Percentiles rank a stretch among this genome's conserved stretches.
Conservation (phyloP, 2,888 invertebrate species). For the Drosophila koepferae region DNA sequence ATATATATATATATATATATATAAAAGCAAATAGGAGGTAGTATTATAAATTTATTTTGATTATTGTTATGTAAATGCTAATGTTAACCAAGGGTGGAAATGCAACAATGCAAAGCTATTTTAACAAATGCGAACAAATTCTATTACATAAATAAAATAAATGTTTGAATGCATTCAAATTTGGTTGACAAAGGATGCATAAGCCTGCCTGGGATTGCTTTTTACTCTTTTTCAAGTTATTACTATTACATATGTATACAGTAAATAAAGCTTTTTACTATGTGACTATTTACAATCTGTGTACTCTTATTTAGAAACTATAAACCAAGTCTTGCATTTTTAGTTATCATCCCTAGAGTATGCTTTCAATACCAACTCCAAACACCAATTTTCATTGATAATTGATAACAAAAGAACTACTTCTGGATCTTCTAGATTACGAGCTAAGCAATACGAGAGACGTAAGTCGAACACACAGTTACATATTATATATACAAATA, state of each 20-base stretch:
- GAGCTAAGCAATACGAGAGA: too few relatives aligned
- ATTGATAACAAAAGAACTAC: neutral
- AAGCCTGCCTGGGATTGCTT: too few relatives aligned
- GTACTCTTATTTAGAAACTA: too few relatives aligned
- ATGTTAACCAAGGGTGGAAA: constrained; percentile 1
- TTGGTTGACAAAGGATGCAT: neutral
- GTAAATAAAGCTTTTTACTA: too few relatives aligned
- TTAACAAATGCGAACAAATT: constrained; percentile 24
- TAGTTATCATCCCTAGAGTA: too few relatives aligned
- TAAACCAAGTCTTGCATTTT: too few relatives aligned
- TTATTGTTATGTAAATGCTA: constrained; percentile 1
- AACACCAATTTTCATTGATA: neutral
- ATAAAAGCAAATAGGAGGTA: neutral
- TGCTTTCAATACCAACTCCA: neutral
- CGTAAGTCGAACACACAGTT: too few relatives aligned
- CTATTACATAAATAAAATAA: neutral
- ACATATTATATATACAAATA: too few relatives aligned
- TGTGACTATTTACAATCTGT: too few relatives aligned
- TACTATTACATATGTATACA: too few relatives aligned
- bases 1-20: neutral
- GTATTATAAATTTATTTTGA: neutral
- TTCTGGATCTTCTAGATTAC: too few relatives aligned
- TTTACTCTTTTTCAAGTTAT: too few relatives aligned
- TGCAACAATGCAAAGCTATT: constrained; percentile 37
- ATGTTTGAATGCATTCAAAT: neutral